A percentile compares a stretch with the other conserved stretches of the same genome.
Conservation (phyloP, 2,797 vertebrate genomes). For the Kryptopterus vitreolus region DNA sequence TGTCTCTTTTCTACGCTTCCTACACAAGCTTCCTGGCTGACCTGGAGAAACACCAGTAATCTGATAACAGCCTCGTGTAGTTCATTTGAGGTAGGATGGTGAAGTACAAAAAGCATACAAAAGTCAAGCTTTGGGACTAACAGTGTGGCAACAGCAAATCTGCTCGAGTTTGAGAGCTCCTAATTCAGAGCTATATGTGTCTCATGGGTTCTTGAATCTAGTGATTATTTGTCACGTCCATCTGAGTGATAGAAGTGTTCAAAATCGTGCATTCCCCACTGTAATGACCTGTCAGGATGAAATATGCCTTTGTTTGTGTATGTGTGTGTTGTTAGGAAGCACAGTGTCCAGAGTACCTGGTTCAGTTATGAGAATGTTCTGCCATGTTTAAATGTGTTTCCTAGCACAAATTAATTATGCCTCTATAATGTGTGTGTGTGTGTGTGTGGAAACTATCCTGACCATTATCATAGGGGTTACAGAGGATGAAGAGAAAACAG, state of each 20-base stretch:
- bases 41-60: background rate
- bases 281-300: constrained; percentile 17
- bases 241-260: background rate
- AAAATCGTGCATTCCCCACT: background rate
- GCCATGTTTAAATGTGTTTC: no score
- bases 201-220: background rate
- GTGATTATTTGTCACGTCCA: constrained; percentile 7
- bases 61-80: background rate
- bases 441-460: background rate
- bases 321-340: constrained; percentile 14
- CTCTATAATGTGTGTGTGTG: constrained; percentile 22
- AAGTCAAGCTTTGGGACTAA: background rate
- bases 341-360: background rate
- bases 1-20: background rate
- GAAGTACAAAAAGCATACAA: background rate
- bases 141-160: background rate
- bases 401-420: no score
- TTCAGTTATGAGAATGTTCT: background rate
- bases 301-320: background rate
- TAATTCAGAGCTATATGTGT: background rate
- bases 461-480: background rate
- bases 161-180: background rate
- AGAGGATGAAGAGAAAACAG: background rate
- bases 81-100: background rate
- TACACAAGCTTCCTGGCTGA: constrained; percentile 5